These are phyloP conservation scores for Glaucomys volans DNA, from an alignment of 2,113 vertebrate genomes.

Conservation along the genomic window DNA sequence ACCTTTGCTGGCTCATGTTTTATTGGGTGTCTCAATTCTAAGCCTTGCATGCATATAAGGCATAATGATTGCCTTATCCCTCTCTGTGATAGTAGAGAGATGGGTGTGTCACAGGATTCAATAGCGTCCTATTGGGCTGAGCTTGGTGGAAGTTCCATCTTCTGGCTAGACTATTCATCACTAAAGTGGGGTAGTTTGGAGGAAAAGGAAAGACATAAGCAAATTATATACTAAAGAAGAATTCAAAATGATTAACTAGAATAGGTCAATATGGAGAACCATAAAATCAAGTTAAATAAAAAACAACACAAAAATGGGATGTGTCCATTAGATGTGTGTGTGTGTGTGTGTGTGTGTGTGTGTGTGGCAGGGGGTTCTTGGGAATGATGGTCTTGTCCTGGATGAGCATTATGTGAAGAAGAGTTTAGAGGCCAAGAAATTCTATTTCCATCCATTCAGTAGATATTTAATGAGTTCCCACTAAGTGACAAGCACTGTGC, in stretches of 20 bases:
- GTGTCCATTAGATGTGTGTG: neutral
- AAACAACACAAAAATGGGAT: neutral
- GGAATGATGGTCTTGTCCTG: neutral
- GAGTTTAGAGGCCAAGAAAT: neutral
- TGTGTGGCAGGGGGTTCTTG: neutral
- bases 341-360: neutral
- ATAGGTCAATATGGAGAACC: neutral
- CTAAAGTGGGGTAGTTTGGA: neutral
- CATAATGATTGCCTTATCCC: too few relatives aligned
- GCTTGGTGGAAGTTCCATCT: neutral
- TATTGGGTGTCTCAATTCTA: neutral
- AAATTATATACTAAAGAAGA: neutral
- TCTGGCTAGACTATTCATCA: neutral
- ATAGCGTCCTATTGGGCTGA: neutral
- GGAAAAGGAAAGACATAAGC: neutral
- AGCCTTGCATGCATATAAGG: neutral
- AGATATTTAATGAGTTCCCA: neutral
- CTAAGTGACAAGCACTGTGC: neutral
- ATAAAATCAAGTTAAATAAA: neutral
- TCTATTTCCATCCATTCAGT: neutral
- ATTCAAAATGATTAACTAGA: neutral
- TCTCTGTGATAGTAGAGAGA: neutral
- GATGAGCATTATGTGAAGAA: neutral
- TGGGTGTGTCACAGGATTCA: fast-evolving
- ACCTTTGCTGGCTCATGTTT: neutral